Conservation (phyloP, 1,140 invertebrate genomes). For the Anoplolepis gracilipes region DNA sequence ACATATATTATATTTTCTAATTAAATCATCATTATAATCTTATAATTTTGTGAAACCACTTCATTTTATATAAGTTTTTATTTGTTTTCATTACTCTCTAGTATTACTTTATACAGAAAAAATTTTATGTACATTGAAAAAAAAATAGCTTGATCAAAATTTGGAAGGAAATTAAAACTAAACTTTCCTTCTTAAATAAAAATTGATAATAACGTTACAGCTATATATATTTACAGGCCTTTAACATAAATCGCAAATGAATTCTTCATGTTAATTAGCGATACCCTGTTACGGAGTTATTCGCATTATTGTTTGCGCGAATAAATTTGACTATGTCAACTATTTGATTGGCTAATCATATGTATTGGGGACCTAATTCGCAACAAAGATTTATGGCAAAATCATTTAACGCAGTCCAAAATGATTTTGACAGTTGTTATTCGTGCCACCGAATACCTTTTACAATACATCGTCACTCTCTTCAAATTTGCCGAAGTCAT, state of each 20-base stretch:
- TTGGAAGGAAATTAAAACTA: background rate
- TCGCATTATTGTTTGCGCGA: background rate
- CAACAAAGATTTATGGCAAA: conserved; percentile 31
- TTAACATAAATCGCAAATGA: conserved; percentile 9
- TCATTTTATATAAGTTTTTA: background rate
- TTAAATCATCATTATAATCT: background rate
- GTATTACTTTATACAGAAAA: background rate
- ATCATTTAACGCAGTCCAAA: conserved; percentile 37
- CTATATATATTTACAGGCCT: background rate
- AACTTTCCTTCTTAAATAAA: background rate
- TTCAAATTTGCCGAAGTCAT: conserved; percentile 8
- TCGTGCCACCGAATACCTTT: conserved; percentile 19
- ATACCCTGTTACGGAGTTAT: conserved; percentile 9
- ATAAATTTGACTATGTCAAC: conserved; percentile 51
- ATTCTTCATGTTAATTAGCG: conserved; percentile 36
- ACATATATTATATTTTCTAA: background rate
- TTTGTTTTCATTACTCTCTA: background rate
- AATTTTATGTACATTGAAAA: background rate
- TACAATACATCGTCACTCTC: conserved; percentile 5
- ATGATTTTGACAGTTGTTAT: conserved; percentile 38
- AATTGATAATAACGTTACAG: background rate
- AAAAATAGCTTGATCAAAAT: background rate
- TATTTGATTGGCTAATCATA: background rate
- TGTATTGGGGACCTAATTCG: conserved; percentile 15
- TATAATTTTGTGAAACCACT: background rate